Conservation (phyloP, 1,140 invertebrate species). For the Drosophila nebulosa region DNA sequence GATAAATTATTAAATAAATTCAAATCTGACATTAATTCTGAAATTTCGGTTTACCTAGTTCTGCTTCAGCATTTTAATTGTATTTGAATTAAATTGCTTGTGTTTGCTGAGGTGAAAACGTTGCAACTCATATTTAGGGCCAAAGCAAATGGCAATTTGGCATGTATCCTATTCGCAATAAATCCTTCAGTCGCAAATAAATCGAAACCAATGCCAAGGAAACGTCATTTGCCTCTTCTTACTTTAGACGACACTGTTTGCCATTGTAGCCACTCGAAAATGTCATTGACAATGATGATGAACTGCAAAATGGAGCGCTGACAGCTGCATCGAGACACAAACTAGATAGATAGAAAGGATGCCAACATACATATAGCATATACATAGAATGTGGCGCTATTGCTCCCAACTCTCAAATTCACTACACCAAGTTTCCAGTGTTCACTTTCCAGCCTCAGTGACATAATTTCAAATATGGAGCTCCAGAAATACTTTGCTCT, state of each 20-base stretch:
- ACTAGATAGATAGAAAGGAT: slow-evolving; percentile 35
- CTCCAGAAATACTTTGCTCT: slow-evolving; percentile 69
- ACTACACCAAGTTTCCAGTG: slow-evolving; percentile 23
- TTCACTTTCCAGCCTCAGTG: slow-evolving; percentile 49
- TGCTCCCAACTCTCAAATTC: slow-evolving; percentile 3
- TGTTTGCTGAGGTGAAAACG: neutral
- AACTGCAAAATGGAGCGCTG: slow-evolving; percentile 76
- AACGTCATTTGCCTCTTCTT: neutral
- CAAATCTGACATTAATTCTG: too few species aligned
- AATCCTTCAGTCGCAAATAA: slow-evolving; percentile 55
- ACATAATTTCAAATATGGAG: slow-evolving; percentile 78
- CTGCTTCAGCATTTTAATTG: too few species aligned
- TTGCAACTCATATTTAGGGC: neutral
- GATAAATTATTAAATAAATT: too few species aligned
- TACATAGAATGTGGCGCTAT: slow-evolving; percentile 25
- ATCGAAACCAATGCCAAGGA: slow-evolving; percentile 69
- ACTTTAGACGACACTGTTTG: slow-evolving; percentile 36
- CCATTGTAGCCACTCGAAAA: slow-evolving; percentile 76
- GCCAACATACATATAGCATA: slow-evolving; percentile 40
- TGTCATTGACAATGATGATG: slow-evolving; percentile 79
- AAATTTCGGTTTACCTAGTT: too few species aligned
- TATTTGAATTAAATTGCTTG: neutral
- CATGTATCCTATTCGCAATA: slow-evolving; percentile 28
- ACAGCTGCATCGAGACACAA: slow-evolving; percentile 73
- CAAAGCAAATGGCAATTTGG: slow-evolving; percentile 19